These are phyloP conservation scores for Motacilla alba DNA, from an alignment of 2,113 vertebrate species.

Conservation along the genomic window DNA sequence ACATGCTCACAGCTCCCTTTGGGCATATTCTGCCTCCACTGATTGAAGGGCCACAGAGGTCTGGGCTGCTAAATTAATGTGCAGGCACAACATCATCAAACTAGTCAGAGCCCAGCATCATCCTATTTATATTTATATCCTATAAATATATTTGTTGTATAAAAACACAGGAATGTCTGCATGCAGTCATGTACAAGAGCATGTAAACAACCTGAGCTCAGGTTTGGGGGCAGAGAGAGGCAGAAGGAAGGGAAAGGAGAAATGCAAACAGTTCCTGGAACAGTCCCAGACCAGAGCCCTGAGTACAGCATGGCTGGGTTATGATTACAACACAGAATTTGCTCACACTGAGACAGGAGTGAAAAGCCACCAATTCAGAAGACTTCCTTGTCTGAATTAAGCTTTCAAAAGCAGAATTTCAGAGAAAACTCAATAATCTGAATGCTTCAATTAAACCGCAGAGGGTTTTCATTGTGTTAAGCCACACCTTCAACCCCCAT, in stretches of 20 bases:
- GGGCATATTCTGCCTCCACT: not conserved
- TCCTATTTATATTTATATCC: not conserved
- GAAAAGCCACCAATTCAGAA: not conserved
- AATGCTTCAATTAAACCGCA: not conserved
- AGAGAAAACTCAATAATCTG: not conserved
- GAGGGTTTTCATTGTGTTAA: not conserved
- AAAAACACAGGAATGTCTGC: not conserved
- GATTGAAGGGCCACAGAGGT: not conserved
- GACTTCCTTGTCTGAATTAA: not conserved
- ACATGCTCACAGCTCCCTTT: not conserved
- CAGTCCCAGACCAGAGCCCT: not conserved
- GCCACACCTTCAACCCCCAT: not conserved
- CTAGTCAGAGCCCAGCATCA: not conserved
- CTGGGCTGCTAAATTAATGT: not conserved
- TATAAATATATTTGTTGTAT: not conserved
- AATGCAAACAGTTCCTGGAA: not conserved
- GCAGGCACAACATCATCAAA: not conserved
- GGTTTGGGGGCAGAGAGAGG: not conserved
- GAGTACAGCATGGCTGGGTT: not conserved
- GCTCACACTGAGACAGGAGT: not conserved
- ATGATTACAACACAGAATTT: not conserved
- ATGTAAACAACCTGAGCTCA: fast-evolving
- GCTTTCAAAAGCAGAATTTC: not conserved
- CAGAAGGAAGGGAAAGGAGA: not conserved
- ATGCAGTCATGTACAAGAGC: fast-evolving